Conservation (phyloP, 2,113 vertebrate genomes). For the Lepisosteus osseus region DNA sequence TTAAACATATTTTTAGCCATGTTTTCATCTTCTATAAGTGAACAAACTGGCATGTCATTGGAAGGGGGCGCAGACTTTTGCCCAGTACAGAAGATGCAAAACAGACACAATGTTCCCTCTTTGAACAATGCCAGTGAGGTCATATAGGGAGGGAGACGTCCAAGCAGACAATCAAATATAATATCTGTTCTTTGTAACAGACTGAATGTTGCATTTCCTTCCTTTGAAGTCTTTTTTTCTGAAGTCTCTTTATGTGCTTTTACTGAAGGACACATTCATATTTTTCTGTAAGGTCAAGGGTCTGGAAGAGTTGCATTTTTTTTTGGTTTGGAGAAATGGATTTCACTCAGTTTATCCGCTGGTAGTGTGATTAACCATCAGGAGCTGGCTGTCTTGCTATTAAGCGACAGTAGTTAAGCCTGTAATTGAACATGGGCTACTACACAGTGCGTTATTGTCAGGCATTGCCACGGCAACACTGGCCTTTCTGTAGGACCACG, state of each 20-base stretch:
- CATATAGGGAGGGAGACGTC: background rate
- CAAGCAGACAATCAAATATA: background rate
- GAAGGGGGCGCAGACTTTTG: background rate
- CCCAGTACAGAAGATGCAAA: background rate
- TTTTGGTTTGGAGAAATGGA: too few species aligned
- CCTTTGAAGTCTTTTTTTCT: background rate
- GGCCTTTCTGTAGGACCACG: background rate
- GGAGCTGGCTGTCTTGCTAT: slow-evolving; percentile 24
- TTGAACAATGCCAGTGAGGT: background rate
- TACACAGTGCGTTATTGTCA: slow-evolving; percentile 11
- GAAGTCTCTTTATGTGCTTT: background rate
- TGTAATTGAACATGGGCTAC: background rate
- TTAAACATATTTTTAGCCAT: background rate
- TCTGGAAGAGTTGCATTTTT: too few species aligned
- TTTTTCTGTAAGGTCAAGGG: too few species aligned
- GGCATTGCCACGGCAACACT: background rate
- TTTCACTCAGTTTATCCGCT: slow-evolving; percentile 1
- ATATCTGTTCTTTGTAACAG: background rate
- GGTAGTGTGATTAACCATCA: slow-evolving; percentile 45
- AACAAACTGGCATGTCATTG: background rate
- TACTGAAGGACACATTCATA: too few species aligned
- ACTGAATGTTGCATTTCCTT: background rate
- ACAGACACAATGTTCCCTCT: background rate
- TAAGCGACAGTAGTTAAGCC: background rate
- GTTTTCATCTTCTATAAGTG: background rate